Base-by-base conservation (phyloP, 1,140 invertebrate genomes). In the Drosophila kepulauana region DNA sequence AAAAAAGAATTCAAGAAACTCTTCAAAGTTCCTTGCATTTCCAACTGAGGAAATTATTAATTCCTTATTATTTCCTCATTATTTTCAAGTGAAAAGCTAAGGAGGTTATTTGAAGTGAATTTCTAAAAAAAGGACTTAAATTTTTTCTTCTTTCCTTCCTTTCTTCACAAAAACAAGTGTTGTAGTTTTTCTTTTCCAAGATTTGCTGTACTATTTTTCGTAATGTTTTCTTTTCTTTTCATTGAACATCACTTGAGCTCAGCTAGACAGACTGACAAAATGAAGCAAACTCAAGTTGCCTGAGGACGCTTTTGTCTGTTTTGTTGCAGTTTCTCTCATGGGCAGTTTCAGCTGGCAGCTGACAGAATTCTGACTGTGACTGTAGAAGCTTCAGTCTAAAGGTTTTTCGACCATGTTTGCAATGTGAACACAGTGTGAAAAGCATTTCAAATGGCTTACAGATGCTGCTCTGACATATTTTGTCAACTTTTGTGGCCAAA, bases 401-500 rank as follows among this genome's bases (percentile, higher is more conserved):
- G 58, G 35, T 62, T 49, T 41, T 38, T 49, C 45, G 45, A 67
- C 45, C 7, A 56, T 63, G 68, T 69, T 54, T 63, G 16, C 63
- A 25, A 51, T 51, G 16, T 62, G 38, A 30, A 3, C 45, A 30
- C 33, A 15, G 46, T 38, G 38, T 56, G 38, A 70, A 63, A 70
- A 48, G 59, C 49, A 63, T 54, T 63, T 46, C n/a, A 43, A 70
- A 70, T 38, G 51, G 41, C 68, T 56, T 16, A 35, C 49, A 46
- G 45, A 56, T 52, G 58, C 20, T 38, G 58, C 41, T 13, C 49
- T 70, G 49, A 54, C 49, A 70, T 56, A 63, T 70, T 70, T 68
- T 58, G 68, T 70, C 59, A 70, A 56, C 51, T 70, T 70, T 63
- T 70, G 57, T 70, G 67, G 49, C 48, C 57, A 54, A 70, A 38